These are phyloP conservation scores for Pteronotus mesoamericanus DNA, from an alignment of 2,797 vertebrate species.

Conservation along the genomic window DNA sequence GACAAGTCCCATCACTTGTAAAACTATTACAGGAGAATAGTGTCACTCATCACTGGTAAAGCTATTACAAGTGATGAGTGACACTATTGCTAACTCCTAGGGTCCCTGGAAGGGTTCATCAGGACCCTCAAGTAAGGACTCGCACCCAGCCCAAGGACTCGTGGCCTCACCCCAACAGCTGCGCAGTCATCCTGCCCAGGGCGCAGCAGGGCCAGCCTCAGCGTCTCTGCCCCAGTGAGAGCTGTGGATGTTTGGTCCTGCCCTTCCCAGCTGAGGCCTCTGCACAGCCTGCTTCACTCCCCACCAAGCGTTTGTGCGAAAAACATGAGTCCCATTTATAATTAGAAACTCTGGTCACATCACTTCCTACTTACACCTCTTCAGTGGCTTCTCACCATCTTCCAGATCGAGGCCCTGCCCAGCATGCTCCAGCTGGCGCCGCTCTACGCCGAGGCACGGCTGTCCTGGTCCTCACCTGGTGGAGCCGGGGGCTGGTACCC, in stretches of 20 bases:
- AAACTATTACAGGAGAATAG: too few species aligned
- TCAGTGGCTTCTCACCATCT: accelerated
- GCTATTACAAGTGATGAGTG: too few species aligned
- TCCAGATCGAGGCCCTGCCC: background rate
- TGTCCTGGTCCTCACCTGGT: background rate
- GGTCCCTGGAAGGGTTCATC: background rate
- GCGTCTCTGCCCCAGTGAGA: accelerated
- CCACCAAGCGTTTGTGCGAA: background rate
- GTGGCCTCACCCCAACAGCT: accelerated
- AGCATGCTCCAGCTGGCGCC: background rate
- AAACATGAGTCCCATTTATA: background rate
- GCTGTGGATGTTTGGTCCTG: accelerated
- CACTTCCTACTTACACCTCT: background rate
- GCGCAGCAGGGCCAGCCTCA: background rate
- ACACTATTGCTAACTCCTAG: too few species aligned
- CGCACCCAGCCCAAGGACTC: background rate
- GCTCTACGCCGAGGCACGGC: background rate
- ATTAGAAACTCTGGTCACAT: background rate
- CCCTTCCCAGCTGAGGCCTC: background rate
- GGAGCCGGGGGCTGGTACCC: background rate
- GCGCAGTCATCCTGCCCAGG: background rate
- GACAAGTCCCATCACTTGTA: background rate
- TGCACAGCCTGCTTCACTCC: background rate
- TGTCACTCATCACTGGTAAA: too few species aligned
- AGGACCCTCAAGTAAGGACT: background rate